Base-by-base conservation (phyloP, 1,140 invertebrate species). In the Lysiphlebus fabarum region DNA sequence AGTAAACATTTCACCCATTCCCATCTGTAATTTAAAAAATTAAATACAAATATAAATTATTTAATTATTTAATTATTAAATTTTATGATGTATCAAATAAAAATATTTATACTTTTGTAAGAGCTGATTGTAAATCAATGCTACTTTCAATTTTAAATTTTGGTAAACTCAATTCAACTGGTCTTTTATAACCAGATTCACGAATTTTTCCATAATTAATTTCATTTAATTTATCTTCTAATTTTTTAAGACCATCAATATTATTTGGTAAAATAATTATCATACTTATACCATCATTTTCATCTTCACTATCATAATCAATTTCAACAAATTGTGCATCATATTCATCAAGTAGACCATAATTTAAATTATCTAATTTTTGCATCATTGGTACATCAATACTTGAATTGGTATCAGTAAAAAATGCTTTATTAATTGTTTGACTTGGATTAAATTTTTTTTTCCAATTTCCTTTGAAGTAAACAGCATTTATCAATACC, bases 401-500 rank as follows among this genome's bases (percentile, higher is more conserved):
- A 10, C 62, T 64, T 55, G 77, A 61, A 12, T 69, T 69, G 54
- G 74, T 67, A 37, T 65, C 70, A 9, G 76, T 61, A 63, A 75
- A 72, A 67, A 83, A 83, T 44, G 69, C 57, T 53, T 70, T 74
- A 41, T 75, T 65, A 9, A 47, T 54, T 12, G 81, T 84, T 44
- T 60, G 37, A 11, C 67, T 58, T 47, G 56, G 38, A 17, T 74
- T 59, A 68, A 84, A 84, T 56, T 64, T 66, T 51, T 76, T 44
- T 42, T 66, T 50, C 82, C 82, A 84, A 54, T 61, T 63, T n/a
- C 77, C 63, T 74, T 92, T 93, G 75, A 95, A 95, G 71, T 93
- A 92, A 38, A 95, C 81, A 7, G 90, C 91, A 76, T 94, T 95
- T 3, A 92, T 77, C 1, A 95, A 76, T 6, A 95, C 82, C 17